Percentiles rank a stretch among this genome's conserved stretches.
Evolutionary conservation across 2,888 invertebrate genomes (phyloP).

Genomic region (Dysmachus trigonus): DNA sequence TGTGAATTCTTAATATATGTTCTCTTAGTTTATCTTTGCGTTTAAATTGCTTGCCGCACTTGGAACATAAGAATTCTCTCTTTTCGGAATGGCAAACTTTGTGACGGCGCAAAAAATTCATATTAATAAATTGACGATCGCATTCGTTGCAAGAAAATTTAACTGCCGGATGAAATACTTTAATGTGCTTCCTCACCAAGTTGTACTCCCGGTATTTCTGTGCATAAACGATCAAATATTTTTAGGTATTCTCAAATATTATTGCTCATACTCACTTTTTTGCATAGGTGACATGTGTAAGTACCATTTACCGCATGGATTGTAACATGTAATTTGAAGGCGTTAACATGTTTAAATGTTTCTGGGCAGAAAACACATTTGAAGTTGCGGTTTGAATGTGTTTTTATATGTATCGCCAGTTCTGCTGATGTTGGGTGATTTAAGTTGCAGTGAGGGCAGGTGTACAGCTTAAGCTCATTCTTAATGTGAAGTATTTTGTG

Average conservation of each 20-base stretch:
- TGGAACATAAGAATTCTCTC: constrained; percentile 77
- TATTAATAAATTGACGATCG: constrained; percentile 74
- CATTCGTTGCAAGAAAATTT: constrained; percentile 76
- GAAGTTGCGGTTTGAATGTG: constrained; percentile 65
- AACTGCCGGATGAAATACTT: constrained; percentile 75
- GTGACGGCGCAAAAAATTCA: constrained; percentile 78
- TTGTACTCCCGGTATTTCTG: constrained; percentile 74
- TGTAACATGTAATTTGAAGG: constrained; percentile 73
- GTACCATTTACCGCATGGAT: constrained; percentile 72
- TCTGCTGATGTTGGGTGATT: constrained; percentile 78
- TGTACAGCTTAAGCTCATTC: constrained; percentile 75
- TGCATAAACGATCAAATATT: constrained; percentile 47
- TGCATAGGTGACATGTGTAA: constrained; percentile 76
- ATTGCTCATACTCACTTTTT: constrained; percentile 63
- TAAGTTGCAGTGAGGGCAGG: constrained; percentile 73
- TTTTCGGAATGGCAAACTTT: constrained; percentile 68
- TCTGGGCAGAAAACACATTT: constrained; percentile 76
- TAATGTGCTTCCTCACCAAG: constrained; percentile 77
- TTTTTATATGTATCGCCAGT: constrained; percentile 75
- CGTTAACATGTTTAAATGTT: constrained; percentile 72
- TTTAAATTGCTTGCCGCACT: constrained; percentile 81
- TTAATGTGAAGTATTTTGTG: constrained; percentile 74
- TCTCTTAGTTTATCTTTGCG: constrained; percentile 63
- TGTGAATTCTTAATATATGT: constrained; percentile 51
- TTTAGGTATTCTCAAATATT: not conserved